Evolutionary conservation across 2,797 vertebrate species (phyloP).

Genomic region (Sebastolobus altivelis): DNA sequence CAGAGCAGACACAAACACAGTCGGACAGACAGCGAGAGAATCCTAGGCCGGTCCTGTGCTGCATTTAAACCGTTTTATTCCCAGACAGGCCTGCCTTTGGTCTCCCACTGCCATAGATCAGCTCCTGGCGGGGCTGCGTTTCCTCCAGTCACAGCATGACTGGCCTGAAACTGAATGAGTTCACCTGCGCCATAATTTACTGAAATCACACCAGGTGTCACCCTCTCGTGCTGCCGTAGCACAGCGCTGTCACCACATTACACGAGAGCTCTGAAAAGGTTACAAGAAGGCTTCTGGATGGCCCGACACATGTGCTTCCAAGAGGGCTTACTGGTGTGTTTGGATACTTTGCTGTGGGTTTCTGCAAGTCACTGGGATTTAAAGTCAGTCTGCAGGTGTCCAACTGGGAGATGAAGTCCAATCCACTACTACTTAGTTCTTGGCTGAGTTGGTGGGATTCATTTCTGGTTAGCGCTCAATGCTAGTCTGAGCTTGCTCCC

Average conservation of each 20-base stretch:
- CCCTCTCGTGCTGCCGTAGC: constrained; percentile 25
- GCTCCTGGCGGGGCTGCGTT: constrained; percentile 24
- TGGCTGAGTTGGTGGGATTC: constrained; percentile 33
- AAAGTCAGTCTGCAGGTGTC: constrained; percentile 48
- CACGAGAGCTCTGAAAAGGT: constrained; percentile 28
- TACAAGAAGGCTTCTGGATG: constrained; percentile 3
- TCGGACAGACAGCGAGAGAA: constrained; percentile 18
- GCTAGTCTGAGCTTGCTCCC: constrained; percentile 78
- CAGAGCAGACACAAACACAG: constrained; percentile 47
- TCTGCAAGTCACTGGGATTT: constrained; percentile 42
- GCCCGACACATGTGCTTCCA: constrained; percentile 30
- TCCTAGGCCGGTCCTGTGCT: constrained; percentile 14
- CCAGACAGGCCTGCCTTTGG: constrained; percentile 45
- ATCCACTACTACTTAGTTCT: constrained; percentile 13
- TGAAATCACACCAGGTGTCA: constrained; percentile 70
- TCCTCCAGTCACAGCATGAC: constrained; percentile 55
- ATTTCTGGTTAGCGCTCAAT: constrained; percentile 44
- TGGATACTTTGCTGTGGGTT: constrained; percentile 30
- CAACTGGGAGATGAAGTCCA: constrained; percentile 5
- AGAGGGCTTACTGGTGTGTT: background rate
- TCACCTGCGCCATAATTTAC: constrained; percentile 58
- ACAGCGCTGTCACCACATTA: constrained; percentile 45
- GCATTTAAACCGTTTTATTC: constrained; percentile 47
- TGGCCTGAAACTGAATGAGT: constrained; percentile 23
- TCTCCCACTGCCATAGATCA: constrained; percentile 47